phyloP scores from a whole-genome alignment of 2,113 vertebrate genomes.

The Falco punctatus region DNA sequence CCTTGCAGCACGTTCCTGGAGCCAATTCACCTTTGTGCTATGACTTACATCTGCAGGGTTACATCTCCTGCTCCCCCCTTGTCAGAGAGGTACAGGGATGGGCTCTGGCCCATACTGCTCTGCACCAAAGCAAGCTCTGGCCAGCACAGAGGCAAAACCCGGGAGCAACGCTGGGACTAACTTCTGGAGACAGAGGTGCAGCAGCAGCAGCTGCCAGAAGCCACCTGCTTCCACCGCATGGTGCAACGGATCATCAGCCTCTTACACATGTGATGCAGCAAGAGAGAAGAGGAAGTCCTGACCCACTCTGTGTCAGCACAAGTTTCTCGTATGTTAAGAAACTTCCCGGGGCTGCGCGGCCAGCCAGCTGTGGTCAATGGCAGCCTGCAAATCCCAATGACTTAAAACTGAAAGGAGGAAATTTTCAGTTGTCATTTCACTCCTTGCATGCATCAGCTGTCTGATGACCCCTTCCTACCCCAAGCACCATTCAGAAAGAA shows the following conservation, averaged over 20 bases:
- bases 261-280: background rate
- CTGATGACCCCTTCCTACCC: background rate
- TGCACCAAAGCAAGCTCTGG: background rate
- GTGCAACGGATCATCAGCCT: background rate
- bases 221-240: background rate
- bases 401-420: background rate
- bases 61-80: background rate
- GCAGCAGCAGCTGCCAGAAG: background rate
- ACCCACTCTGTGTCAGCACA: background rate
- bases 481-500: background rate
- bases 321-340: constrained; percentile 4
- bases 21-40: background rate
- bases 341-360: background rate
- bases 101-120: background rate
- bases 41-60: background rate
- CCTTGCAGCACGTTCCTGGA: background rate
- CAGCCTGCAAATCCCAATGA: background rate
- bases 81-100: background rate
- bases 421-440: background rate
- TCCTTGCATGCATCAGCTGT: background rate
- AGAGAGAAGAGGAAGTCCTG: constrained; percentile 22
- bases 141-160: background rate
- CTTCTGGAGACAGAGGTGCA: background rate
- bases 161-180: background rate
- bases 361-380: background rate